Conservation (phyloP, 2,113 vertebrate genomes). For the Sprattus sprattus region DNA sequence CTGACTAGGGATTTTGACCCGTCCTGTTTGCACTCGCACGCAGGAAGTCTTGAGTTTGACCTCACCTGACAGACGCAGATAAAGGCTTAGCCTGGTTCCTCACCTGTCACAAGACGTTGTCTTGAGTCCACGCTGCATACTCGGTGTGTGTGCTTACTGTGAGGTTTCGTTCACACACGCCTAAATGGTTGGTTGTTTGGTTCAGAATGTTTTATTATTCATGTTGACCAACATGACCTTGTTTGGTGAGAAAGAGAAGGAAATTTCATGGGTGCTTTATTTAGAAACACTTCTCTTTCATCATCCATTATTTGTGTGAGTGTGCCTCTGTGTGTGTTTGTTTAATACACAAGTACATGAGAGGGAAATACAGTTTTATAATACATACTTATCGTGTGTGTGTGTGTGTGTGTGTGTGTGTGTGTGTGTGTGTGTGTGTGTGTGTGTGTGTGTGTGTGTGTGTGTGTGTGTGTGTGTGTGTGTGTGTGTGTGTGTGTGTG, state of each 20-base stretch:
- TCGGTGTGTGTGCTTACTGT: too few species aligned
- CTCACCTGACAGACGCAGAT: too few species aligned
- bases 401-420: not conserved
- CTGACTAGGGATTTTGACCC: not conserved
- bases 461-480: not conserved
- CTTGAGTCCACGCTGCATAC: too few species aligned
- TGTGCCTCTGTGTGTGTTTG: not conserved
- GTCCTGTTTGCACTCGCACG: not conserved
- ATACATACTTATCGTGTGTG: not conserved
- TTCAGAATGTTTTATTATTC: not conserved
- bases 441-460: not conserved
- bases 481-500: not conserved
- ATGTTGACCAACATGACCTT: not conserved
- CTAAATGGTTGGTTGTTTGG: not conserved
- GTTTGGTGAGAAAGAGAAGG: not conserved
- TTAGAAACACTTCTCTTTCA: not conserved
- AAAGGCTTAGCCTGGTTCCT: too few species aligned
- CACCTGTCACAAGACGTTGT: too few species aligned
- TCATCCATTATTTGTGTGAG: not conserved
- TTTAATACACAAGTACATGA: slow-evolving; percentile 1
- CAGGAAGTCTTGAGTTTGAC: not conserved
- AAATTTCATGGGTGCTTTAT: not conserved
- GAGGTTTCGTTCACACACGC: not conserved
- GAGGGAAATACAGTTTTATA: not conserved
- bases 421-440: not conserved